These are phyloP conservation scores for Corythaixoides concolor DNA, from an alignment of 2,113 vertebrate genomes.

Conservation along the genomic window DNA sequence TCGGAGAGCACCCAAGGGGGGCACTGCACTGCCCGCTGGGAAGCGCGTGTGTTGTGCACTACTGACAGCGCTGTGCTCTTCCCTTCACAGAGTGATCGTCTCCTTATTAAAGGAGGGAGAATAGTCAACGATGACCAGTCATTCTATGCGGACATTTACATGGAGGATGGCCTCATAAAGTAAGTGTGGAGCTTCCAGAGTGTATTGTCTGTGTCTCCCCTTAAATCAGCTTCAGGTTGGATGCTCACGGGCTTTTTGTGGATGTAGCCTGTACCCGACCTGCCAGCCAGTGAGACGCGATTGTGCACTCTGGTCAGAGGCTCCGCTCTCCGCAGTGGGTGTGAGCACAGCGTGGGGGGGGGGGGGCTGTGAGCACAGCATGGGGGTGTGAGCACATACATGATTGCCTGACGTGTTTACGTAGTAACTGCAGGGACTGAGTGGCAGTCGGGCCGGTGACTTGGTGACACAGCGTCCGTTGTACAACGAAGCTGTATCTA, in stretches of 20 bases:
- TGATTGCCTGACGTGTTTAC: neutral
- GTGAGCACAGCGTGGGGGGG: too few species aligned
- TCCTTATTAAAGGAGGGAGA: constrained; percentile 95
- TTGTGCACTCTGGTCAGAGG: neutral
- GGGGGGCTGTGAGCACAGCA: too few species aligned
- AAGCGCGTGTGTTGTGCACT: neutral
- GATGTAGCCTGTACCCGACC: neutral
- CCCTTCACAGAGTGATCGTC: constrained; percentile 88
- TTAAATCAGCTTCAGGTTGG: neutral
- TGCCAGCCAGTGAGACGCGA: neutral
- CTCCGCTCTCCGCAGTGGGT: neutral
- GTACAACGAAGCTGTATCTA: neutral
- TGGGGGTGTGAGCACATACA: neutral
- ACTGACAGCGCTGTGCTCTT: neutral
- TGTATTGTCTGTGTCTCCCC: neutral
- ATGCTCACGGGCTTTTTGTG: neutral
- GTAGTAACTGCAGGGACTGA: neutral
- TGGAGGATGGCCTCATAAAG: constrained; percentile 98
- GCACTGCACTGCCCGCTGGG: neutral
- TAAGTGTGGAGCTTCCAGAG: constrained; percentile 70
- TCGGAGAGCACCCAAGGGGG: too few species aligned
- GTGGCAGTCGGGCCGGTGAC: neutral
- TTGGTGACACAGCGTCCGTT: neutral
- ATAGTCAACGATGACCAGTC: constrained; percentile 98
- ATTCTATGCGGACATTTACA: constrained; percentile 94